Conservation (phyloP, 2,113 vertebrate species). For the Etheostoma cragini region DNA sequence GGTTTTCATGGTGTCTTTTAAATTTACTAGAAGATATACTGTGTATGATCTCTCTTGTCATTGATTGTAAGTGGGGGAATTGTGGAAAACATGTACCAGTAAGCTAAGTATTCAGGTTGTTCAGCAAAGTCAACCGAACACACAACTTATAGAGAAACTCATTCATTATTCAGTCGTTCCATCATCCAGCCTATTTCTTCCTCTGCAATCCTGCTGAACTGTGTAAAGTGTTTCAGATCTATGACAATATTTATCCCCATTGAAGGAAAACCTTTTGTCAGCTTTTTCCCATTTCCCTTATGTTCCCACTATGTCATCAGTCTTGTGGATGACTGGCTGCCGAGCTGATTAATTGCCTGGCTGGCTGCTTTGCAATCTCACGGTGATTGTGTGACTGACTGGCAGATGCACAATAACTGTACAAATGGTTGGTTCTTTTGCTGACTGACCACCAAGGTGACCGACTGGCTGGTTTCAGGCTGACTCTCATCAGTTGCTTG, state of each 20-base stretch:
- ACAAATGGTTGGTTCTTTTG: conserved; percentile 16
- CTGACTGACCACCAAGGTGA: conserved; percentile 57
- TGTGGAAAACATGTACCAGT: background rate
- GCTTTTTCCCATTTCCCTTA: conserved; percentile 59
- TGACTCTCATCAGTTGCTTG: conserved; percentile 28
- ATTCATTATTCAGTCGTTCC: background rate
- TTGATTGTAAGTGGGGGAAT: background rate
- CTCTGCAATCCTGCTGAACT: conserved; percentile 25
- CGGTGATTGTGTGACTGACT: conserved; percentile 47
- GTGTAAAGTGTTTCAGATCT: conserved; percentile 39
- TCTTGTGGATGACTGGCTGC: conserved; percentile 68
- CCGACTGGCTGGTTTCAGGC: conserved; percentile 31
- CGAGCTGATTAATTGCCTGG: conserved; percentile 72
- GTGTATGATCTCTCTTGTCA: conserved; percentile 6
- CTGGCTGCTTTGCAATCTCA: conserved; percentile 54
- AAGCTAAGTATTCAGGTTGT: background rate
- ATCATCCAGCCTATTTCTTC: conserved; percentile 21
- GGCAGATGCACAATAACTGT: conserved; percentile 30
- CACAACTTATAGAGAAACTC: background rate
- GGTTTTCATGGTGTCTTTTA: conserved; percentile 27
- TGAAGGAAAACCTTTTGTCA: conserved; percentile 59
- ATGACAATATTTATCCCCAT: conserved; percentile 51
- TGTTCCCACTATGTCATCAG: conserved; percentile 68
- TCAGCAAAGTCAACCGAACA: background rate
- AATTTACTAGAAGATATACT: conserved; percentile 11